A percentile compares a stretch with the other conserved stretches of the same genome.
Evolutionary conservation across 2,797 vertebrate species (phyloP).

Genomic region (Hylomyscus alleni): DNA sequence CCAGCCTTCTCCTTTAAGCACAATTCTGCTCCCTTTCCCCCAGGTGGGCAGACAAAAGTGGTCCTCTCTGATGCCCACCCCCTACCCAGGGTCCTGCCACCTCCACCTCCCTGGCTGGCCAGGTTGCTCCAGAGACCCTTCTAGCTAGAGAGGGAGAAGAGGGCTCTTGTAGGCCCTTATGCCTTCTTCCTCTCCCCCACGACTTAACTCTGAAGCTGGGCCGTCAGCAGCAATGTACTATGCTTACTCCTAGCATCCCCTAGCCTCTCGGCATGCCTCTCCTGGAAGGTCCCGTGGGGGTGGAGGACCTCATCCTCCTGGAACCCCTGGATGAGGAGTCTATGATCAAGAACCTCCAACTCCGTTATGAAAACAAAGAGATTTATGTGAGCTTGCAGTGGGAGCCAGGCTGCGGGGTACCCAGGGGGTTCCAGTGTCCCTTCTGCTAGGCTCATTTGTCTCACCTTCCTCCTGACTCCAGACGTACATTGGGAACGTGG

Average conservation of each 20-base stretch:
- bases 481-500: slow-evolving; percentile 91
- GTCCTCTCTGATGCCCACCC: neutral
- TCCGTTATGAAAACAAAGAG: slow-evolving; percentile 86
- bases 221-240: neutral
- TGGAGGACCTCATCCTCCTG: slow-evolving; percentile 90
- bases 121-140: neutral
- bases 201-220: neutral
- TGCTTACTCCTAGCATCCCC: slow-evolving; percentile 26
- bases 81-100: neutral
- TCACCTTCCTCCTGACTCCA: slow-evolving; percentile 63
- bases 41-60: neutral
- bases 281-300: slow-evolving; percentile 85
- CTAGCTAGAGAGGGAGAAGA: neutral
- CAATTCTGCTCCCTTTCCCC: neutral
- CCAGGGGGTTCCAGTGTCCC: neutral
- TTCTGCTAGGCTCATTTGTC: neutral
- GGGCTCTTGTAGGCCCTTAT: neutral
- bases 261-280: slow-evolving; percentile 81
- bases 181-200: neutral
- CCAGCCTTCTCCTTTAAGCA: neutral
- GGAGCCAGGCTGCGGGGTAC: neutral
- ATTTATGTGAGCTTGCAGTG: slow-evolving; percentile 87
- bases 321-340: slow-evolving; percentile 88
- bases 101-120: neutral
- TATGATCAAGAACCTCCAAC: slow-evolving; percentile 88